These are phyloP conservation scores for Scylla paramamosain DNA, from an alignment of 1,140 invertebrate species.

Conservation along the genomic window DNA sequence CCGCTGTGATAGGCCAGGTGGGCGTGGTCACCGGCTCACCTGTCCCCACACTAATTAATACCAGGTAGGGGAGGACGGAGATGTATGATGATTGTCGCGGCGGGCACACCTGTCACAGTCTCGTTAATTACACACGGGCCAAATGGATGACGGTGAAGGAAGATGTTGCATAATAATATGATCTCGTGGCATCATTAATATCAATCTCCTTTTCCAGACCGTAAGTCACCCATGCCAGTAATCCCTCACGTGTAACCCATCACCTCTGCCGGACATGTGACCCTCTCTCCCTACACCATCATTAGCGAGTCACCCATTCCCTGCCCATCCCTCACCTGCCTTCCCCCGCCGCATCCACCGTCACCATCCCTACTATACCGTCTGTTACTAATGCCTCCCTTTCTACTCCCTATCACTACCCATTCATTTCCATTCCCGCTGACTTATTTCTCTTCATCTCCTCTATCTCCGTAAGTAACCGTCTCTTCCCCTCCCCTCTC, in stretches of 20 bases:
- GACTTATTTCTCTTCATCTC: not conserved
- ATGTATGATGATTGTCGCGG: constrained; percentile 21
- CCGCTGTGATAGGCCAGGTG: constrained; percentile 8
- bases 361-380: too few species aligned
- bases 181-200: not conserved
- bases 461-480: too few species aligned
- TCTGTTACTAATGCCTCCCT: too few species aligned
- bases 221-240: not conserved
- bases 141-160: not conserved
- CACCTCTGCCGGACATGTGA: not conserved
- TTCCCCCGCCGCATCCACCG: too few species aligned
- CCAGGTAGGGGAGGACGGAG: not conserved
- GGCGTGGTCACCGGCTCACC: constrained; percentile 8
- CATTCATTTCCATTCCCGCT: not conserved
- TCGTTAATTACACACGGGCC: not conserved
- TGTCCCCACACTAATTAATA: constrained; percentile 14
- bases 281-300: not conserved
- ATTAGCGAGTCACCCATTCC: not conserved
- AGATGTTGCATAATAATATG: not conserved
- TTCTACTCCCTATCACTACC: not conserved
- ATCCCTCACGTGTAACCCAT: not conserved
- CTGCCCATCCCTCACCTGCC: not conserved
- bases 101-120: not conserved
- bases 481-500: not conserved
- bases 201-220: not conserved